phyloP scores from a whole-genome alignment of 1,140 invertebrate species.

The Orchestia grillus region DNA sequence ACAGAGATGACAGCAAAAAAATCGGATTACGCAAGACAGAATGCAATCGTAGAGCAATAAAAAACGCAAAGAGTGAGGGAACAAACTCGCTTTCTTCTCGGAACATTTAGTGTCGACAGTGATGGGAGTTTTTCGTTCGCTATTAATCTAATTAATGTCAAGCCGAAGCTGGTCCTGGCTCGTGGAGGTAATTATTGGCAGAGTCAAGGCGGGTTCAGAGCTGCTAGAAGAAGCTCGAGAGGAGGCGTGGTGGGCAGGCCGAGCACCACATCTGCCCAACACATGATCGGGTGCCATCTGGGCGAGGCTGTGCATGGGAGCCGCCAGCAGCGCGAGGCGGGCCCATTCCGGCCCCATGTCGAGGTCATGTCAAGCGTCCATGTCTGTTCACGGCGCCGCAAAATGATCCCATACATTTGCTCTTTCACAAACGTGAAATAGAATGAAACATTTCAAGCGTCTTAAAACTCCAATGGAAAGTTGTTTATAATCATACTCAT shows the following conservation, averaged over 20 bases:
- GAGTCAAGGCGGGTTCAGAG: constrained; percentile 16
- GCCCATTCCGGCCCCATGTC: not conserved
- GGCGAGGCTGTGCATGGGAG: not conserved
- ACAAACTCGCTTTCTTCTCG: constrained; percentile 4
- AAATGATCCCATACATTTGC: not conserved
- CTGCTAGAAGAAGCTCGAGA: not conserved
- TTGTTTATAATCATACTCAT: not conserved
- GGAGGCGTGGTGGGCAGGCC: not conserved
- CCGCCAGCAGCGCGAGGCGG: too few species aligned
- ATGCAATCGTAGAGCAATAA: constrained; percentile 11
- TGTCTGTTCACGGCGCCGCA: not conserved
- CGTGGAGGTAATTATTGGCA: constrained; percentile 49
- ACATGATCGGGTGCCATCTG: constrained; percentile 43
- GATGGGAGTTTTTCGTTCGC: constrained; percentile 27
- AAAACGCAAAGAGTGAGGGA: not conserved
- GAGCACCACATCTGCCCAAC: constrained; percentile 21
- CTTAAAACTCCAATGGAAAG: not conserved
- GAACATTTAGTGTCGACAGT: constrained; percentile 47
- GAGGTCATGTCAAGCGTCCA: not conserved
- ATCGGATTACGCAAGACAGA: constrained; percentile 15
- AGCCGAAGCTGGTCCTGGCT: constrained; percentile 8
- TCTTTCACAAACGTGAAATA: not conserved
- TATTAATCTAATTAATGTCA: constrained; percentile 57
- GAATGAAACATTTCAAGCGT: too few species aligned
- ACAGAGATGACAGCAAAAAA: not conserved